phyloP scores from a whole-genome alignment of 2,797 vertebrate species.

The Neosilurus mollespiculum region DNA sequence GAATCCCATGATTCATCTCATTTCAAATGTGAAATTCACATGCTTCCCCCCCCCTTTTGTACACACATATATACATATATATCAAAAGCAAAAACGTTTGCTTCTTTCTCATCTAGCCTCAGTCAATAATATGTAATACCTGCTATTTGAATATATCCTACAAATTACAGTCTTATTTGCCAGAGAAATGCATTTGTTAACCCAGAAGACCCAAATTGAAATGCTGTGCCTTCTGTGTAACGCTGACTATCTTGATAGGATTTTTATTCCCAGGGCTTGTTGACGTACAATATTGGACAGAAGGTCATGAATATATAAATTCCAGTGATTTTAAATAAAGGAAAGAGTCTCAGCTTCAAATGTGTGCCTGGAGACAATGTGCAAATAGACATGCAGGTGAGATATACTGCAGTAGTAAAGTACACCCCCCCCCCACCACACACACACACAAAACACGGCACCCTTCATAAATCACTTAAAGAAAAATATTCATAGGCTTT shows the following conservation, averaged over 20 bases:
- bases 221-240: conserved; percentile 15
- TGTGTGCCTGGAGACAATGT: conserved; percentile 19
- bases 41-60: conserved; percentile 19
- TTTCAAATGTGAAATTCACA: conserved; percentile 11
- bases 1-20: conserved; percentile 24
- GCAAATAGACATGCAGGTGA: background rate
- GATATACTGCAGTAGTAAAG: background rate
- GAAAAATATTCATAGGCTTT: background rate
- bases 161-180: conserved; percentile 27
- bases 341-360: conserved; percentile 1
- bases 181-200: conserved; percentile 19
- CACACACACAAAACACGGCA: background rate
- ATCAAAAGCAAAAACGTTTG: conserved; percentile 33
- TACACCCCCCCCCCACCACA: background rate
- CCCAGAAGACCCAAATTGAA: background rate
- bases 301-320: conserved; percentile 29
- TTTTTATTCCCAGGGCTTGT: conserved; percentile 14
- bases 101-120: conserved; percentile 15
- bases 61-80: conserved; percentile 13
- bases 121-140: conserved; percentile 18
- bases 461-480: background rate
- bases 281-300: conserved; percentile 3
- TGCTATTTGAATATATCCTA: background rate
- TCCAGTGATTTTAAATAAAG: conserved; percentile 11
- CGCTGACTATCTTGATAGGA: conserved; percentile 16